A percentile compares a stretch with the other conserved stretches of the same genome.
Evolutionary conservation across 2,797 vertebrate genomes (phyloP).

Genomic region (Lutjanus argentimaculatus): DNA sequence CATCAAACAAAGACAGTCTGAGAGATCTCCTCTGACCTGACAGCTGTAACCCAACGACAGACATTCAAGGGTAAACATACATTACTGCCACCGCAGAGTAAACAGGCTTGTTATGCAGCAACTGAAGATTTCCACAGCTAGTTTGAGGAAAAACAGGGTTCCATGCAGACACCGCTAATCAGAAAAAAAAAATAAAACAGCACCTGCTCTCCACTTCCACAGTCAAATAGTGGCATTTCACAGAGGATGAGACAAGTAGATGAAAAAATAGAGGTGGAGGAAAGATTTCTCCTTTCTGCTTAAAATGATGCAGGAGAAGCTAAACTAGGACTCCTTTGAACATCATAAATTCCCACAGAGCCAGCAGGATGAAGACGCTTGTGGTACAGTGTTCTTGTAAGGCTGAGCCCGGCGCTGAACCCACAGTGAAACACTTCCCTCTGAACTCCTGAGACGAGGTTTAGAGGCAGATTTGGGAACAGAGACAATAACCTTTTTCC

Average conservation of each 20-base stretch:
- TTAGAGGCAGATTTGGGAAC: conserved; percentile 49
- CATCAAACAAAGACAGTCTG: conserved; percentile 5
- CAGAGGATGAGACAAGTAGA: conserved; percentile 28
- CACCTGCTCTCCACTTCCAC: conserved; percentile 31
- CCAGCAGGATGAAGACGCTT: conserved; percentile 62
- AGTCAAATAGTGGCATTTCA: conserved; percentile 36
- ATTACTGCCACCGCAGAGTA: conserved; percentile 21
- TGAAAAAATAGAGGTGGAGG: background rate
- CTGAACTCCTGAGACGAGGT: conserved; percentile 53
- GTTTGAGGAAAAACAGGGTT: conserved; percentile 8
- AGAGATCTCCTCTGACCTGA: conserved; percentile 9
- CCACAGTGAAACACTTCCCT: conserved; percentile 50
- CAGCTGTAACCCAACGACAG: conserved; percentile 16
- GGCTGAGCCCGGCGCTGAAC: conserved; percentile 53
- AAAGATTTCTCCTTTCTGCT: conserved; percentile 41
- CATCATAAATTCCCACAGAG: conserved; percentile 67
- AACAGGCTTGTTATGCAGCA: conserved; percentile 39
- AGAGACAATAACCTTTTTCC: conserved; percentile 24
- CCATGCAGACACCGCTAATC: conserved; percentile 38
- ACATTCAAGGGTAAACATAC: conserved; percentile 24
- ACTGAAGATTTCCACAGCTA: conserved; percentile 17
- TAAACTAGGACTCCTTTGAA: conserved; percentile 72
- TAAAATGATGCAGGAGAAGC: conserved; percentile 45
- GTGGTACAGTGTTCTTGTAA: conserved; percentile 54
- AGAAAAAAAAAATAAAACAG: conserved; percentile 26